phyloP scores from a whole-genome alignment of 1,140 invertebrate genomes.

The Macrobrachium nipponense region DNA sequence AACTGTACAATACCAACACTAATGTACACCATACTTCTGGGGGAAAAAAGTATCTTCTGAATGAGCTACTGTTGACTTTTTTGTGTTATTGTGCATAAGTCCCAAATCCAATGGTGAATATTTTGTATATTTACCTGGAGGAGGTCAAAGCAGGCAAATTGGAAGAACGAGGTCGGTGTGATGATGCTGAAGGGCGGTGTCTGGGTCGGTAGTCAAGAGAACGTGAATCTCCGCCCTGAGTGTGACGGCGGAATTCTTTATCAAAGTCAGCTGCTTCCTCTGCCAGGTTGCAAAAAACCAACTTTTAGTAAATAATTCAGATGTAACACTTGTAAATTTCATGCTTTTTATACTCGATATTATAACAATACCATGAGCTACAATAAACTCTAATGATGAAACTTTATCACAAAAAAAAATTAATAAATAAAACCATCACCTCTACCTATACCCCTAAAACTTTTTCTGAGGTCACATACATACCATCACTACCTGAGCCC shows the following conservation, averaged over 20 bases:
- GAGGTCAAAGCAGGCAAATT: slow-evolving; percentile 26
- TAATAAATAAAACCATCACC: no score
- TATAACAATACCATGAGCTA: no score
- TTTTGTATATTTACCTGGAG: not conserved
- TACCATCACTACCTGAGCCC: no score
- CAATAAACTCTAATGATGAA: no score
- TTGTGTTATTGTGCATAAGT: no score
- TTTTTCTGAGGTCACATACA: no score
- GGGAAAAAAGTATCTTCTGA: no score
- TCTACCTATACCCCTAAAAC: no score
- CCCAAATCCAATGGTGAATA: not conserved
- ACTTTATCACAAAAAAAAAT: no score
- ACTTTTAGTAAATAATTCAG: not conserved
- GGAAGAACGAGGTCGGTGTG: slow-evolving; percentile 15
- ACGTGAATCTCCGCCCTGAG: slow-evolving; percentile 6
- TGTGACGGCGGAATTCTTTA: slow-evolving; percentile 33
- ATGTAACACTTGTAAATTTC: not conserved
- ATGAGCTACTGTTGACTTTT: not conserved
- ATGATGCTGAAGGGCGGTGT: slow-evolving; percentile 23
- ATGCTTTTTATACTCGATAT: not conserved
- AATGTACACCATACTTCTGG: no score
- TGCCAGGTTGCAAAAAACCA: not conserved
- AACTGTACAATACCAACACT: no score
- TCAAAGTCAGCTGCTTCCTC: slow-evolving; percentile 36
- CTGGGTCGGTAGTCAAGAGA: slow-evolving; percentile 34